phyloP scores from a whole-genome alignment of 2,113 vertebrate species.

The pig (Sus scrofa) region DNA sequence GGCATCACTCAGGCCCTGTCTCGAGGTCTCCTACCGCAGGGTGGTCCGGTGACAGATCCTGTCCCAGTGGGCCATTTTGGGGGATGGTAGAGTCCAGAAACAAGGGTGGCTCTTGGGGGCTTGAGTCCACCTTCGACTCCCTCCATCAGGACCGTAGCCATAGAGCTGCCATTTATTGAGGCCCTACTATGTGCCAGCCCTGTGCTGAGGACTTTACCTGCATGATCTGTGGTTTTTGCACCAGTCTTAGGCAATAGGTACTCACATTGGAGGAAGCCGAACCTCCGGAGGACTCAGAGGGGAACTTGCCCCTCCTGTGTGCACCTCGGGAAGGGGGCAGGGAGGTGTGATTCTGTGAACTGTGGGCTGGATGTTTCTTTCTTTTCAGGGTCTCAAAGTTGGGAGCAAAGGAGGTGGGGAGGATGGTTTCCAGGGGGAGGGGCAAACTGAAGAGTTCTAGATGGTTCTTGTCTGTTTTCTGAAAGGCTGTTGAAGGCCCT shows the following conservation, averaged over 20 bases:
- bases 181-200: background rate
- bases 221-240: background rate
- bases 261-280: background rate
- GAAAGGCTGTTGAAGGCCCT: background rate
- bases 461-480: background rate
- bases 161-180: background rate
- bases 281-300: background rate
- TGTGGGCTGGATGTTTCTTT: background rate
- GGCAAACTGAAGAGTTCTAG: background rate
- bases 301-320: background rate
- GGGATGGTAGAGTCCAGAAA: background rate
- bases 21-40: conserved; percentile 68
- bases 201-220: background rate
- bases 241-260: too few species aligned
- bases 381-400: background rate
- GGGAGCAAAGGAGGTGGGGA: background rate
- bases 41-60: background rate
- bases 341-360: background rate
- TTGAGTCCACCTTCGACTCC: too few species aligned
- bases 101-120: background rate
- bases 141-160: background rate
- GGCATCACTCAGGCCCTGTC: conserved; percentile 80
- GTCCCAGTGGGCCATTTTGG: background rate
- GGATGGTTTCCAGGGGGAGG: background rate
- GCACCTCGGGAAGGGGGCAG: fast-evolving